A percentile compares a stretch with the other conserved stretches of the same genome.
Conservation (phyloP, 2,113 vertebrate genomes). For the Rattus rattus region DNA sequence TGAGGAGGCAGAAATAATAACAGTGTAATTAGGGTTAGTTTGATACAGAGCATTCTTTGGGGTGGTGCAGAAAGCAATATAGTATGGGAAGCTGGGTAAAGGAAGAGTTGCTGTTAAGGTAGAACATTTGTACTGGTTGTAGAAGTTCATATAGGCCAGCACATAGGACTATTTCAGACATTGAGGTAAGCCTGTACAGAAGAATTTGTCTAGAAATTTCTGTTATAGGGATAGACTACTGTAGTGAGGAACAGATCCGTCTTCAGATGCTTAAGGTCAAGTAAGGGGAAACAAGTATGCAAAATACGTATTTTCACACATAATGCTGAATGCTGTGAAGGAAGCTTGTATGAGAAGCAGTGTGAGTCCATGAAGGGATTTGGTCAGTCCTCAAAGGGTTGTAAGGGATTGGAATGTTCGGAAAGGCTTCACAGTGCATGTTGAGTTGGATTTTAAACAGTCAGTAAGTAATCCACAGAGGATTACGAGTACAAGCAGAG, state of each 20-base stretch:
- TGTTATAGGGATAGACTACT: background rate
- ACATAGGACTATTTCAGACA: background rate
- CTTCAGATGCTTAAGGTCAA: background rate
- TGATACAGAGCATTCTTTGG: background rate
- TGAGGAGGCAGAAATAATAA: background rate
- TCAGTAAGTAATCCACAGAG: background rate
- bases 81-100: background rate
- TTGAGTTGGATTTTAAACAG: conserved; percentile 15
- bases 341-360: background rate
- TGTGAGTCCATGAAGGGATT: background rate
- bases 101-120: conserved; percentile 18
- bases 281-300: background rate
- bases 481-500: background rate
- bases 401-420: background rate
- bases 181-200: background rate
- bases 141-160: background rate
- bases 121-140: background rate
- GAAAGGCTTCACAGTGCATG: background rate
- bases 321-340: background rate
- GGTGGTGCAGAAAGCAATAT: background rate
- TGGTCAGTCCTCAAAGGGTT: background rate
- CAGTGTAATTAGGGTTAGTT: conserved; percentile 28
- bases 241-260: background rate
- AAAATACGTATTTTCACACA: background rate
- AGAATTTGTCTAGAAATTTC: conserved; percentile 21